These are phyloP conservation scores for Syrphus vitripennis DNA, from an alignment of 2,888 invertebrate species.

Conservation along the genomic window DNA sequence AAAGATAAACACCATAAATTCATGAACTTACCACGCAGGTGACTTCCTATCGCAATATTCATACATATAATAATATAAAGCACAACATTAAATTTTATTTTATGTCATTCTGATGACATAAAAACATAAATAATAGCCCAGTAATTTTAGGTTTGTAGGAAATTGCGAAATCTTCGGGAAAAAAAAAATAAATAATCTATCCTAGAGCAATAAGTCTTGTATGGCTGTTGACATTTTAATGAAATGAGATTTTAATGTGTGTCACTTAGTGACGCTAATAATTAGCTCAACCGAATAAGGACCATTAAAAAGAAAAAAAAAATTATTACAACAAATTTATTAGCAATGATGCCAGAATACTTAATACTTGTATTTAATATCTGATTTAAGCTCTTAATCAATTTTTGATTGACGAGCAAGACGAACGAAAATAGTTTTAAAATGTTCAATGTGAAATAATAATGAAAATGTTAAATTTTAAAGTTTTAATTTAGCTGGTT, in stretches of 20 bases:
- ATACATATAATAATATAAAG: constrained; percentile 71
- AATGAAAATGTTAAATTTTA: too few species aligned
- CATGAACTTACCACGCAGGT: constrained; percentile 64
- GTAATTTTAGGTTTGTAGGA: constrained; percentile 20
- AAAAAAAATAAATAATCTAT: not conserved
- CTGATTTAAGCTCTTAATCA: too few species aligned
- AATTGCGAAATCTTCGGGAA: not conserved
- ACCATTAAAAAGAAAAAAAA: too few species aligned
- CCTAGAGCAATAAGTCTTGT: not conserved
- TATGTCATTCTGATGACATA: constrained; percentile 65
- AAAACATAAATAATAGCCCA: not conserved
- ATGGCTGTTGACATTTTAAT: not conserved
- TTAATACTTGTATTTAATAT: too few species aligned
- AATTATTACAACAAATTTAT: too few species aligned
- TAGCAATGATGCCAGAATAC: too few species aligned
- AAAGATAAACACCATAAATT: constrained; percentile 21
- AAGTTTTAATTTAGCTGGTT: too few species aligned
- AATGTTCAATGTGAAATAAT: too few species aligned
- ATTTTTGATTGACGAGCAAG: too few species aligned
- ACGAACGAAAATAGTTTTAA: too few species aligned
- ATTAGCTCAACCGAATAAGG: not conserved
- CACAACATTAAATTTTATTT: constrained; percentile 68
- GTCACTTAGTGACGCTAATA: not conserved
- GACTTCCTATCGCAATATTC: constrained; percentile 71
- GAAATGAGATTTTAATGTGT: not conserved